A percentile compares a stretch with the other conserved stretches of the same genome.
phyloP scores from a whole-genome alignment of 2,113 vertebrate genomes.

The Garra rufa region DNA sequence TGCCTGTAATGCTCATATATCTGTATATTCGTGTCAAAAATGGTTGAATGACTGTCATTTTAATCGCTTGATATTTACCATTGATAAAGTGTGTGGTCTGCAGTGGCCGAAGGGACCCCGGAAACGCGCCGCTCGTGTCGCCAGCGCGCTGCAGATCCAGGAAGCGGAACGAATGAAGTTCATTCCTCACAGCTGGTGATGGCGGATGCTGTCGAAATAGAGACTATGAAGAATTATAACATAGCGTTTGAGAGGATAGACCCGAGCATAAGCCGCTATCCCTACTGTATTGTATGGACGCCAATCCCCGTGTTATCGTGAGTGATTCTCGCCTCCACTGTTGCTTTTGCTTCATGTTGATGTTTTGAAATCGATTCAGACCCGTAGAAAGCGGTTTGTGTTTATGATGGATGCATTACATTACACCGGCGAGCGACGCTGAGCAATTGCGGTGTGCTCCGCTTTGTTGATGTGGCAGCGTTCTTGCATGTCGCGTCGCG shows the following conservation, averaged over 20 bases:
- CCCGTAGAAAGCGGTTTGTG: constrained; percentile 4
- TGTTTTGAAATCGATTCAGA: background rate
- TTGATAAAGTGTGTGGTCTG: background rate
- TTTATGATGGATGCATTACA: constrained; percentile 13
- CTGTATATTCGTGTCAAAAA: background rate
- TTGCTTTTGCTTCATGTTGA: background rate
- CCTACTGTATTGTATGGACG: constrained; percentile 94
- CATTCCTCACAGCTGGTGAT: constrained; percentile 77
- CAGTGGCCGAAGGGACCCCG: background rate
- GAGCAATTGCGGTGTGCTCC: background rate
- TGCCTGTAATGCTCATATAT: background rate
- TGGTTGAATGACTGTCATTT: background rate
- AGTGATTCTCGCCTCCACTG: constrained; percentile 67
- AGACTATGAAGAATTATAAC: constrained; percentile 83
- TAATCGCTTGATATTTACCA: background rate
- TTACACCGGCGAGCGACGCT: background rate
- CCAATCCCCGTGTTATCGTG: constrained; percentile 95
- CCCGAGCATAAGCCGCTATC: constrained; percentile 83
- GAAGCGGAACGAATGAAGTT: constrained; percentile 69
- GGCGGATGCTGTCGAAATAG: constrained; percentile 87
- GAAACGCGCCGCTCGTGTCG: constrained; percentile 46
- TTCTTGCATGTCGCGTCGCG: background rate
- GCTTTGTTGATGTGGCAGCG: background rate
- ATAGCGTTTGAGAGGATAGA: constrained; percentile 78
- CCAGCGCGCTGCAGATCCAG: constrained; percentile 14